Percentiles rank a stretch among this genome's conserved stretches.
These are phyloP conservation scores for Acropora tenuis DNA, from an alignment of 64 coral and sea anemone genomes.

Conservation along the genomic window DNA sequence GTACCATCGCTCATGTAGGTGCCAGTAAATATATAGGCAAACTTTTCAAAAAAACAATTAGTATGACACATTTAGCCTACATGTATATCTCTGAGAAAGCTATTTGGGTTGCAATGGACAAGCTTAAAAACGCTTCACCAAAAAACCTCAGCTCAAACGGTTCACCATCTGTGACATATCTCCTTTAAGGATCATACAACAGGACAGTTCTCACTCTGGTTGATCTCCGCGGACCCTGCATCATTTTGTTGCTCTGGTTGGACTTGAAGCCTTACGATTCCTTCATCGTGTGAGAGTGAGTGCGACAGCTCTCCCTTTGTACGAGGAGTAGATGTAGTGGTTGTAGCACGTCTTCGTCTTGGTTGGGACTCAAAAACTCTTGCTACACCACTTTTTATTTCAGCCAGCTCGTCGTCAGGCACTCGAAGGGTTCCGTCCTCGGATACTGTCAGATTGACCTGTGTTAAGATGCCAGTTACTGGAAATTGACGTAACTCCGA, in stretches of 20 bases:
- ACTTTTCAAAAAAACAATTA: slow-evolving; percentile 4
- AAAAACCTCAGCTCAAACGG: not conserved
- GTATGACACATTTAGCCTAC: too few relatives aligned
- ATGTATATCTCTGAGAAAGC: not conserved
- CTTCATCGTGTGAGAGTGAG: slow-evolving; percentile 32
- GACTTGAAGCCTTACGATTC: slow-evolving; percentile 52
- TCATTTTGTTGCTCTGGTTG: slow-evolving; percentile 51
- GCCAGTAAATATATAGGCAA: not conserved
- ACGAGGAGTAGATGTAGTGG: slow-evolving; percentile 31
- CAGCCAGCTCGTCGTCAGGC: slow-evolving; percentile 32
- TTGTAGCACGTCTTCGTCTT: slow-evolving; percentile 43
- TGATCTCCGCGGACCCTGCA: slow-evolving; percentile 36
- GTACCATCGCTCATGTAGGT: slow-evolving; percentile 1
- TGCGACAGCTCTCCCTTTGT: slow-evolving; percentile 40
- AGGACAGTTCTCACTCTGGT: slow-evolving; percentile 48
- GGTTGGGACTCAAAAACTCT: slow-evolving; percentile 44
- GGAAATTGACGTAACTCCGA: slow-evolving; percentile 34
- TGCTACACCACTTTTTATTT: slow-evolving; percentile 50
- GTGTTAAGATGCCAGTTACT: slow-evolving; percentile 27
- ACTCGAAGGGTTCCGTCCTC: slow-evolving; percentile 41
- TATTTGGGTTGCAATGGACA: slow-evolving; percentile 16
- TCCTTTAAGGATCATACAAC: slow-evolving; percentile 51
- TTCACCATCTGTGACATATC: slow-evolving; percentile 22
- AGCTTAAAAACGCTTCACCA: not conserved
- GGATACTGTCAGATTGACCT: slow-evolving; percentile 55